Evolutionary conservation across 2,888 invertebrate genomes (phyloP), one percentile per base, ranked within the genome.

Genomic region (Diloba caeruleocephala): DNA sequence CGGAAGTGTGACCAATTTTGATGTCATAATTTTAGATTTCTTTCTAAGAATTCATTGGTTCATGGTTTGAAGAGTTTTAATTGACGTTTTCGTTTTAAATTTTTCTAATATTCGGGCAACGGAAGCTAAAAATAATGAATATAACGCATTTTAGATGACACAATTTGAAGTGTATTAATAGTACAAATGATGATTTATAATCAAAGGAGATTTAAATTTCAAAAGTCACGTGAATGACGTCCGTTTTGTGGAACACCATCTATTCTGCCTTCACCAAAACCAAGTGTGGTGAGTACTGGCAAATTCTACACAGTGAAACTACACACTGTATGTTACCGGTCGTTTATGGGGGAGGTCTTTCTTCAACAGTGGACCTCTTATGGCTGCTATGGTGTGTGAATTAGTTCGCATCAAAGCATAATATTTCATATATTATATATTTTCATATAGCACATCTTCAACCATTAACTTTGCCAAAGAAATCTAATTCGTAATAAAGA

Each of bases 1-100:
- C 73, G 71, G 56, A 71, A 42, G 74, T 79, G 79, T 82, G 78
- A 85, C 84, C 63, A 76, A 70, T 73, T 66, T 76, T 70, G 74
- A 81, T 76, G 76, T 73, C 73, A 78, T 81, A 79, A 80, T 84
- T 81, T 73, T 58, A 59, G 37, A 57, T 57, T 53, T 67, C 44
- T 61, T 55, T 63, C 59, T 31, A 33, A 67, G 31, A 62, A 46
- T 46, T 53, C 31, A 36, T 14, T 45, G 42, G 53, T 43, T 45
- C 42, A 43, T 46, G 61, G 53, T 53, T 66, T 43, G 46, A 46
- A 43, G 53, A 49, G 55, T 45, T 63, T 49, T 61, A 63, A 63
- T 67, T 62, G 49, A 43, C 49, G 55, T 23, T 67, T 42, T 61
- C 29, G 25, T 54, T 59, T 57, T n/a, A 23, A 34, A 1, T 26